Percentiles rank a stretch among this genome's conserved stretches.
Evolutionary conservation across 2,113 vertebrate species (phyloP).

Genomic region (Danionella cerebrum): DNA sequence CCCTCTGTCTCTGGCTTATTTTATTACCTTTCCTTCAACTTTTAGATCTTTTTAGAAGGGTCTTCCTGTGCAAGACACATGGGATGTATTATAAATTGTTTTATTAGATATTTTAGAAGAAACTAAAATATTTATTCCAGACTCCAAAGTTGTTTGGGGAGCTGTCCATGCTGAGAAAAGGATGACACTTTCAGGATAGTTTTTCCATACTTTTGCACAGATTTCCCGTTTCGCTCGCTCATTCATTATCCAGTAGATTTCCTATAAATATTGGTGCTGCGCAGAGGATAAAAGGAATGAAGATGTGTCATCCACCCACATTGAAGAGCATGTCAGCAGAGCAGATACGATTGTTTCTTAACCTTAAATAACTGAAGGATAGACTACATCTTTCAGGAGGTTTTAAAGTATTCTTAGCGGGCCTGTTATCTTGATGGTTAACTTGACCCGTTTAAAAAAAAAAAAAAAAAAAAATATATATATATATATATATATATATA

Average conservation of each 20-base stretch:
- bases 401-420: too few relatives aligned
- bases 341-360: too few relatives aligned
- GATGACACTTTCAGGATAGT: conserved; percentile 28
- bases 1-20: conserved; percentile 63
- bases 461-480: too few relatives aligned
- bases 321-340: too few relatives aligned
- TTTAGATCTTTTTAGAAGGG: conserved; percentile 50
- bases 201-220: neutral
- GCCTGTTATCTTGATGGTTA: too few relatives aligned
- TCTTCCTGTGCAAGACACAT: conserved; percentile 73
- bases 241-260: neutral
- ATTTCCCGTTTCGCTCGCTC: neutral
- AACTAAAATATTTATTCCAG: conserved; percentile 86
- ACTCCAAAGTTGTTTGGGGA: conserved; percentile 57
- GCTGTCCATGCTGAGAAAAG: conserved; percentile 50
- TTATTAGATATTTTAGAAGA: conserved; percentile 79
- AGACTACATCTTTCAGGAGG: too few relatives aligned
- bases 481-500: too few relatives aligned
- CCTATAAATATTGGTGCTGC: too few relatives aligned
- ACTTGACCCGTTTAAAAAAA: too few relatives aligned
- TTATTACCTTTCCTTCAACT: conserved; percentile 41
- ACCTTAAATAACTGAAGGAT: too few relatives aligned
- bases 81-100: conserved; percentile 80
- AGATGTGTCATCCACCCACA: too few relatives aligned
- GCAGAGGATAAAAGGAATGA: too few relatives aligned